Base-by-base conservation (phyloP, 2,888 invertebrate species). In the Tachina fera region DNA sequence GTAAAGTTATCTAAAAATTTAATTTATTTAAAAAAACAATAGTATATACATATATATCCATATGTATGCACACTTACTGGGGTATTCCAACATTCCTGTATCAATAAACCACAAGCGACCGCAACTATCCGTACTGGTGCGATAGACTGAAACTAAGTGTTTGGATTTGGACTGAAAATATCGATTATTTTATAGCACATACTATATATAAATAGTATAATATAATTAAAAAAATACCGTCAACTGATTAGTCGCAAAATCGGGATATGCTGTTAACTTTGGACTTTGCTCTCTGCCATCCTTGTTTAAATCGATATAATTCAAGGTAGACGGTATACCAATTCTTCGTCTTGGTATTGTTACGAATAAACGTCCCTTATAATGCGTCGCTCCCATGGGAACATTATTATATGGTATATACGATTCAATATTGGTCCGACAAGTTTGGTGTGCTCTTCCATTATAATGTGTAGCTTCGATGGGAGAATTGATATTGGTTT, bases 101-200 rank as follows among this genome's bases (percentile, higher is more conserved):
- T 97, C 97, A 1, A 97, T 94, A 89, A 96, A 95, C 97, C 97
- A 97, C 1, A 97, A 93, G 8, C 97, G 92, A 60, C 95, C 95
- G 88, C 97, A 97, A 0, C 84, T 89, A 90, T 97, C 97, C 0
- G 95, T 94, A 13, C 94, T 93, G 0, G 96, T 94, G 60, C 97
- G 93, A 90, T 96, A 96, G 4, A 96, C 95, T 0, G 95, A 96
- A 1, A 95, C 94, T 13, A 96, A 89, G 53, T 90, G 89, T 31
- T 89, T 87, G 0, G 82, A 8, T 67, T 89, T 88, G 19, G 88
- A 76, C 78, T 87, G 58, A 8, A 81, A 78, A 19, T 60, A 51
- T 10, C 22, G 3, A 51, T 19, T 51, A 14, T 53, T 43, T 53
- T 22, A 51, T 10, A 51, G 19, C 4, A 39, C 39, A 22, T 56